These are phyloP conservation scores for Coregonus clupeaformis DNA, from an alignment of 2,113 vertebrate species.

Conservation along the genomic window DNA sequence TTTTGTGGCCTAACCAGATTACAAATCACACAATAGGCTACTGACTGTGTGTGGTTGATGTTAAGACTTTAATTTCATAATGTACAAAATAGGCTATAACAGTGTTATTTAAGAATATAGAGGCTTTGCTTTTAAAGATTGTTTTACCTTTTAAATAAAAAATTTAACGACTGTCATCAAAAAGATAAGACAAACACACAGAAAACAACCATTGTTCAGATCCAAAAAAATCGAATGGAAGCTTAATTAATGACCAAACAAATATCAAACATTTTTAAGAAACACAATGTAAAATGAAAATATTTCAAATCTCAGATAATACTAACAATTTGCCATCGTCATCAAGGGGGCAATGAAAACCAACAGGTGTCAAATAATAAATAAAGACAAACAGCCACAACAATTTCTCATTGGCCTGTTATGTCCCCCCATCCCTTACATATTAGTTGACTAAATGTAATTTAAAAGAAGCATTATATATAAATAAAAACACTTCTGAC, in stretches of 20 bases:
- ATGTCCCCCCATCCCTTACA: background rate
- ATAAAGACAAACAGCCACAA: background rate
- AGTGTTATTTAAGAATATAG: slow-evolving; percentile 14
- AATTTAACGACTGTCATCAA: background rate
- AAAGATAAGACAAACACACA: background rate
- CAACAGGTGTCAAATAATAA: background rate
- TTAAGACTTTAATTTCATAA: slow-evolving; percentile 59
- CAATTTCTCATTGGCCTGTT: background rate
- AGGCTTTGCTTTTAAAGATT: background rate
- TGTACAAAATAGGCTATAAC: slow-evolving; percentile 40
- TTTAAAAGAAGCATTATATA: background rate
- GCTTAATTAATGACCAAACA: background rate
- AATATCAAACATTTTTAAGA: background rate
- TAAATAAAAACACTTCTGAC: background rate
- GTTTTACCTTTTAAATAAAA: background rate
- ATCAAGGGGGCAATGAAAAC: background rate
- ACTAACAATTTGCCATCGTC: background rate
- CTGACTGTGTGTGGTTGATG: background rate
- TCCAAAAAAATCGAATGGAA: background rate
- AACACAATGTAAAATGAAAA: background rate
- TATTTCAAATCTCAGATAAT: background rate
- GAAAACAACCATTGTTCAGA: background rate
- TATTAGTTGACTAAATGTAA: background rate
- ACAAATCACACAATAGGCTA: background rate
- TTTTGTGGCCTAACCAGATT: background rate